Percentiles rank a stretch among this genome's conserved stretches.
These are phyloP conservation scores for Dermolepida albohirtum DNA, from an alignment of 2,888 invertebrate genomes.

Conservation along the genomic window DNA sequence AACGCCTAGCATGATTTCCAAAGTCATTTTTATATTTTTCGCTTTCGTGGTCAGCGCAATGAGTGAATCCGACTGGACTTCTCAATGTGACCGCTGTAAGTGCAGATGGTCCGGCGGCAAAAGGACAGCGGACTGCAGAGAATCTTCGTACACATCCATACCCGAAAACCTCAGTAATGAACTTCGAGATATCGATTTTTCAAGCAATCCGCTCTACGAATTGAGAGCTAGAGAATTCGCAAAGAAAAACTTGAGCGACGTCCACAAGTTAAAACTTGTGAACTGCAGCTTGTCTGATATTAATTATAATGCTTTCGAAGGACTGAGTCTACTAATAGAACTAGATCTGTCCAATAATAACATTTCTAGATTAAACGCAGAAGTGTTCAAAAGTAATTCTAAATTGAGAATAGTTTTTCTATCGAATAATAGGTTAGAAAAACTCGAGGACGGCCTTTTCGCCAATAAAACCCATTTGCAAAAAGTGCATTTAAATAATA, in stretches of 20 bases:
- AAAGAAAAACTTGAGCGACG: constrained; percentile 77
- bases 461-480: constrained; percentile 79
- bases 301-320: constrained; percentile 81
- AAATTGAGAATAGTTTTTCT: constrained; percentile 79
- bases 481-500: constrained; percentile 81
- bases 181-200: constrained; percentile 78
- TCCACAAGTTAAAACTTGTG: constrained; percentile 82
- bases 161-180: constrained; percentile 80
- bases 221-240: constrained; percentile 77
- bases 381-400: constrained; percentile 77
- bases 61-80: constrained; percentile 72
- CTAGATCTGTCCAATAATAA: constrained; percentile 83
- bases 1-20: constrained; percentile 22
- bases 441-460: constrained; percentile 81
- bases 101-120: constrained; percentile 90
- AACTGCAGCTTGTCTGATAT: constrained; percentile 80
- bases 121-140: constrained; percentile 84
- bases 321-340: constrained; percentile 82
- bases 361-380: constrained; percentile 73
- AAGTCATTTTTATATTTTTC: constrained; percentile 52
- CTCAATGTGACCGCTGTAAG: constrained; percentile 72
- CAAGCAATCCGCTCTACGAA: constrained; percentile 76
- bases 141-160: constrained; percentile 70
- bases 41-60: constrained; percentile 57
- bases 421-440: constrained; percentile 80